Evolutionary conservation across 2,888 invertebrate genomes (phyloP).

Genomic region (Zele albiditarsus): DNA sequence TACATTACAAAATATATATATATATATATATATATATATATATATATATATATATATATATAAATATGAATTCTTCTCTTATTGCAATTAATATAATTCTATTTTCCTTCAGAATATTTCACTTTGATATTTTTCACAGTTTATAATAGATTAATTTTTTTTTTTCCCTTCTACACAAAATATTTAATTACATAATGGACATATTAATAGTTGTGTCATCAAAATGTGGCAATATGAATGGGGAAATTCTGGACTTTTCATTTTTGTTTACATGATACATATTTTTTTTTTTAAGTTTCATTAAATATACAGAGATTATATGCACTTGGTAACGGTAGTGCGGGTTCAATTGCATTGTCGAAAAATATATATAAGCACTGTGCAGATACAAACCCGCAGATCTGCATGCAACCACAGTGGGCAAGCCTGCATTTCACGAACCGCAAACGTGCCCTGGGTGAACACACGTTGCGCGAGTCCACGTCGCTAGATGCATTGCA

Average conservation of each 20-base stretch:
- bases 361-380: conserved; percentile 9
- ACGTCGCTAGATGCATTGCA: background rate
- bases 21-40: background rate
- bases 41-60: background rate
- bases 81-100: background rate
- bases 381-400: conserved; percentile 19
- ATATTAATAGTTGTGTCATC: too few species aligned
- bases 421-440: conserved; percentile 1
- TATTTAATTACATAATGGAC: too few species aligned
- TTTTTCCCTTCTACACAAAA: too few species aligned
- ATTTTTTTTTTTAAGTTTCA: background rate
- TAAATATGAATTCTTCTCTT: background rate
- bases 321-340: background rate
- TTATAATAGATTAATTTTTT: too few species aligned
- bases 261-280: too few species aligned
- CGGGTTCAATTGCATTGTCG: background rate
- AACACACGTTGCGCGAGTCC: background rate
- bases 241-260: too few species aligned
- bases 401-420: conserved; percentile 8
- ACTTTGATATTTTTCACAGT: too few species aligned
- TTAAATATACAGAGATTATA: background rate
- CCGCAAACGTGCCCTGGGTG: conserved; percentile 16
- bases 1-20: background rate
- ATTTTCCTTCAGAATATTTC: background rate
- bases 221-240: too few species aligned